These are phyloP conservation scores for Catocala nupta DNA, from an alignment of 2,888 invertebrate genomes.

Conservation along the genomic window DNA sequence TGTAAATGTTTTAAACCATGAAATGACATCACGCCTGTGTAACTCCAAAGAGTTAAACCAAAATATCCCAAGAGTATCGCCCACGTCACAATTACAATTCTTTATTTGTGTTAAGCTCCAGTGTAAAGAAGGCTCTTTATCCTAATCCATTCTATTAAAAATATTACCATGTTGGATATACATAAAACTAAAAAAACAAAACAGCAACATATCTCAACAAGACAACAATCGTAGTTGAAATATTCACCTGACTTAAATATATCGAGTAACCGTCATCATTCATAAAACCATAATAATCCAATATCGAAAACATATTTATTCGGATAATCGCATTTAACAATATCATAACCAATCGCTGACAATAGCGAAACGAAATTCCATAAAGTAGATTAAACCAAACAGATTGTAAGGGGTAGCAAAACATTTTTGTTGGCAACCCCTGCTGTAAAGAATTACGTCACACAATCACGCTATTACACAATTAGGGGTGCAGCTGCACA, in stretches of 20 bases:
- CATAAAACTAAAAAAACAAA: too few species aligned
- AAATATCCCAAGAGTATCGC: too few species aligned
- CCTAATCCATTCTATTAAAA: too few species aligned
- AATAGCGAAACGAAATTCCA: slow-evolving; percentile 31
- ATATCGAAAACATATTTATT: slow-evolving; percentile 8
- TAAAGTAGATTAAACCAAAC: slow-evolving; percentile 36
- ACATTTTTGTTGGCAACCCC: slow-evolving; percentile 38
- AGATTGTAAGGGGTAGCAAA: slow-evolving; percentile 25
- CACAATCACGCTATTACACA: slow-evolving; percentile 50
- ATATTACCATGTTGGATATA: too few species aligned
- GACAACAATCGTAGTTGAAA: background rate
- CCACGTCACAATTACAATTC: too few species aligned
- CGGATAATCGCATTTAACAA: slow-evolving; percentile 21
- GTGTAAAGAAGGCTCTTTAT: too few species aligned
- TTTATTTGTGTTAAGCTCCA: too few species aligned
- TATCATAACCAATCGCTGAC: slow-evolving; percentile 27
- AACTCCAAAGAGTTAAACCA: too few species aligned
- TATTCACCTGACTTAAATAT: background rate
- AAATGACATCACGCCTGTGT: too few species aligned
- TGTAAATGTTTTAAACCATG: too few species aligned
- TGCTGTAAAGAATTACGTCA: slow-evolving; percentile 41
- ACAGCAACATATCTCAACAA: too few species aligned
- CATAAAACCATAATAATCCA: slow-evolving; percentile 4
- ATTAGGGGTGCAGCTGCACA: slow-evolving; percentile 54
- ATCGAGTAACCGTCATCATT: background rate